A percentile compares a stretch with the other conserved stretches of the same genome.
Conservation (phyloP, 37 sponge, comb jelly and placozoan genomes). For the Eunapius fragilis region DNA sequence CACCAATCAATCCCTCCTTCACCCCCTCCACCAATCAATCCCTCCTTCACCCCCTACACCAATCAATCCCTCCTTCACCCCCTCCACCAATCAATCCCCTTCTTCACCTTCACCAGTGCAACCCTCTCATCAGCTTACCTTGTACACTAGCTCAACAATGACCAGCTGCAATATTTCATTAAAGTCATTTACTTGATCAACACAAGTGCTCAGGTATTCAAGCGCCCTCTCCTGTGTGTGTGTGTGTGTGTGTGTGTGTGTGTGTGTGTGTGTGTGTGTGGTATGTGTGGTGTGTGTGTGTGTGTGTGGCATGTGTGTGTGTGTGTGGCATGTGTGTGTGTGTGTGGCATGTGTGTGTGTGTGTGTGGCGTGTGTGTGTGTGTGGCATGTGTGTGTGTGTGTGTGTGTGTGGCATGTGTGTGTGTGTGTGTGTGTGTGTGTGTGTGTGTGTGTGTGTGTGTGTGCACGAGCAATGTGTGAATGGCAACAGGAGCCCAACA, state of each 20-base stretch:
- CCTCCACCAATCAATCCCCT: too few species aligned
- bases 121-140: slow-evolving; percentile 78
- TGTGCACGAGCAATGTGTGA: not conserved
- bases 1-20: too few species aligned
- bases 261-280: not conserved
- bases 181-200: slow-evolving; percentile 95
- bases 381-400: too few species aligned
- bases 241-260: not conserved
- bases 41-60: too few species aligned
- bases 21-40: too few species aligned
- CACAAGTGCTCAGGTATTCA: slow-evolving; percentile 94
- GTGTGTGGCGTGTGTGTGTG: too few species aligned
- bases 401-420: too few species aligned
- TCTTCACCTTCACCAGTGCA: not conserved
- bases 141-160: slow-evolving; percentile 99
- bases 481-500: not conserved
- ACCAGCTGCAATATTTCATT: slow-evolving; percentile 98
- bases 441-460: not conserved
- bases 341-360: too few species aligned
- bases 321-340: too few species aligned
- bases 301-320: not conserved
- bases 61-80: too few species aligned
- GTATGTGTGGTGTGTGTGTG: too few species aligned
- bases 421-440: too few species aligned
- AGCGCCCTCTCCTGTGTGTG: slow-evolving; percentile 82